phyloP scores from a whole-genome alignment of 2,797 vertebrate species.

The Xenentodon cancila region DNA sequence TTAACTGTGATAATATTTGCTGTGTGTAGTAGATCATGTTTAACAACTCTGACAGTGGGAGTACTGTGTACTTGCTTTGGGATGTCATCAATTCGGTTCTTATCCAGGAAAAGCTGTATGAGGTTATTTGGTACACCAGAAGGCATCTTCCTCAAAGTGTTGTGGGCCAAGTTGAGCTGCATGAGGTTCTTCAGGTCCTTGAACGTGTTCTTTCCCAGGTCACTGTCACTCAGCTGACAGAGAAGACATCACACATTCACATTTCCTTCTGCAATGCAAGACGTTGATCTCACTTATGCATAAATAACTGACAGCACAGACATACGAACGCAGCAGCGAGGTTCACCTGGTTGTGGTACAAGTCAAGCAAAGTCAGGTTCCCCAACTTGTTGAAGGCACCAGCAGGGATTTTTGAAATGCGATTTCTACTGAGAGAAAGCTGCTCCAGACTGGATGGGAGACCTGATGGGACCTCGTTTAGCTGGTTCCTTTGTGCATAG shows the following conservation, averaged over 20 bases:
- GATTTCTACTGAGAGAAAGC: slow-evolving; percentile 90
- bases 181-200: slow-evolving; percentile 92
- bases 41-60: background rate
- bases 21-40: background rate
- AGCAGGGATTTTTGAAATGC: slow-evolving; percentile 90
- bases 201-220: slow-evolving; percentile 90
- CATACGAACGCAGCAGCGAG: background rate
- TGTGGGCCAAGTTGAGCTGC: slow-evolving; percentile 96
- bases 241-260: slow-evolving; percentile 17
- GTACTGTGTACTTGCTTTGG: slow-evolving; percentile 75
- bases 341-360: slow-evolving; percentile 91
- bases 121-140: slow-evolving; percentile 85
- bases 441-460: slow-evolving; percentile 92
- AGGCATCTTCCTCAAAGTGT: slow-evolving; percentile 93
- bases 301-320: no score
- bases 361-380: slow-evolving; percentile 90
- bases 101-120: slow-evolving; percentile 95
- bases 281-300: background rate
- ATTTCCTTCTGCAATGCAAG: slow-evolving; percentile 5
- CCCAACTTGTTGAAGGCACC: slow-evolving; percentile 90
- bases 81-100: slow-evolving; percentile 92
- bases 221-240: slow-evolving; percentile 81
- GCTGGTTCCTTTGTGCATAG: slow-evolving; percentile 90
- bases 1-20: background rate
- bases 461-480: slow-evolving; percentile 90